Evolutionary conservation across 1,140 invertebrate genomes (phyloP).

Genomic region (Diuraphis noxia): DNA sequence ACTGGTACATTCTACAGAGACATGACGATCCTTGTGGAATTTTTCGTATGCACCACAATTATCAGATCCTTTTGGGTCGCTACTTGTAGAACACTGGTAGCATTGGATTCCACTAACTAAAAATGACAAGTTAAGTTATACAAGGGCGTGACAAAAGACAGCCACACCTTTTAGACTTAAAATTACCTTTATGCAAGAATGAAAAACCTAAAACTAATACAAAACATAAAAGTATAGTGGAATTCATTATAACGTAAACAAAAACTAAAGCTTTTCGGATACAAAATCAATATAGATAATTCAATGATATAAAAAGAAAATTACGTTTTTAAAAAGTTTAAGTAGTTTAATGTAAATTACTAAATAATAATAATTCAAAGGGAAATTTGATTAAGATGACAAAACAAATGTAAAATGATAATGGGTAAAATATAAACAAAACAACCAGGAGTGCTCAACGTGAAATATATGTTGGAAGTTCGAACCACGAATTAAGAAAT

Average conservation of each 20-base stretch:
- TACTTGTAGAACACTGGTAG: conserved; percentile 84
- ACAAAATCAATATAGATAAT: not conserved
- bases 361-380: not conserved
- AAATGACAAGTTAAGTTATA: conserved; percentile 56
- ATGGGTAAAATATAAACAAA: conserved; percentile 17
- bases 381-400: not conserved
- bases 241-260: conserved; percentile 4
- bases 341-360: not conserved
- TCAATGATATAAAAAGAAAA: not conserved
- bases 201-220: conserved; percentile 34
- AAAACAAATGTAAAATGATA: not conserved
- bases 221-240: not conserved
- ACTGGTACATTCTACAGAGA: conserved; percentile 84
- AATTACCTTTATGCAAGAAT: conserved; percentile 37
- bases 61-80: conserved; percentile 75
- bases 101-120: conserved; percentile 73
- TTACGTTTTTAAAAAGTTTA: not conserved
- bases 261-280: not conserved
- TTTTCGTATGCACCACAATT: conserved; percentile 83
- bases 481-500: not conserved
- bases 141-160: conserved; percentile 15
- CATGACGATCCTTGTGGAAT: conserved; percentile 78
- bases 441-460: conserved; percentile 10
- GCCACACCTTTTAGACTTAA: conserved; percentile 43
- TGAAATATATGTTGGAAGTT: not conserved